These are phyloP conservation scores for Sceloporus undulatus DNA, from an alignment of 2,113 vertebrate species.

Conservation along the genomic window DNA sequence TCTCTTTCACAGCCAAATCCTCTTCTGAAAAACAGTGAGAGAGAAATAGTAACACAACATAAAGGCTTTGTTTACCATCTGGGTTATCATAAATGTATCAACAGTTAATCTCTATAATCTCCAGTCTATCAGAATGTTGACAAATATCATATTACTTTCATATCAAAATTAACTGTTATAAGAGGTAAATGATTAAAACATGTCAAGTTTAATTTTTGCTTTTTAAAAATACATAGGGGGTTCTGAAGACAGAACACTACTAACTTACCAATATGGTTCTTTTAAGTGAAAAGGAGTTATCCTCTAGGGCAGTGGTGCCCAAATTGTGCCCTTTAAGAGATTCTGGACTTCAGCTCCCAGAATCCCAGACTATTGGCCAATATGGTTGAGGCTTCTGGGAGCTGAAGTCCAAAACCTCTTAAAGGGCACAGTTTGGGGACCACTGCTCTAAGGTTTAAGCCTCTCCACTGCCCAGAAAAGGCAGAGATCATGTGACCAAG, in stretches of 20 bases:
- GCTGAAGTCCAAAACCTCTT: too few relatives aligned
- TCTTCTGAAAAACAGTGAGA: conserved; percentile 75
- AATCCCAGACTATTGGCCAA: too few relatives aligned
- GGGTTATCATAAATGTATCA: conserved; percentile 22
- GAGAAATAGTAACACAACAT: conserved; percentile 48
- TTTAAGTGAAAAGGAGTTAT: neutral
- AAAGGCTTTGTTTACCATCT: conserved; percentile 26
- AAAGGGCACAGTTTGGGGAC: too few relatives aligned
- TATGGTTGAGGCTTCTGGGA: too few relatives aligned
- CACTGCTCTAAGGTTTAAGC: neutral
- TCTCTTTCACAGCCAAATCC: conserved; percentile 71
- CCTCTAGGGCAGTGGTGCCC: neutral
- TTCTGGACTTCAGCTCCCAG: too few relatives aligned
- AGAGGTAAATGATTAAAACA: neutral
- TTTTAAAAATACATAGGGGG: neutral
- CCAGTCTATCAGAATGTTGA: neutral
- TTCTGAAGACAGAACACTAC: neutral
- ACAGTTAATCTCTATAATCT: neutral
- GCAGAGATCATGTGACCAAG: neutral
- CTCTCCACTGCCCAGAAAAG: neutral
- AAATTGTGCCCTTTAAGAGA: too few relatives aligned
- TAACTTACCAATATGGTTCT: too few relatives aligned
- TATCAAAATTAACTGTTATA: neutral
- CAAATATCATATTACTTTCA: neutral
- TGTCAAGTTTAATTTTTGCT: neutral